Base-by-base conservation (phyloP, 2,888 invertebrate species). In the Amiota mariae region DNA sequence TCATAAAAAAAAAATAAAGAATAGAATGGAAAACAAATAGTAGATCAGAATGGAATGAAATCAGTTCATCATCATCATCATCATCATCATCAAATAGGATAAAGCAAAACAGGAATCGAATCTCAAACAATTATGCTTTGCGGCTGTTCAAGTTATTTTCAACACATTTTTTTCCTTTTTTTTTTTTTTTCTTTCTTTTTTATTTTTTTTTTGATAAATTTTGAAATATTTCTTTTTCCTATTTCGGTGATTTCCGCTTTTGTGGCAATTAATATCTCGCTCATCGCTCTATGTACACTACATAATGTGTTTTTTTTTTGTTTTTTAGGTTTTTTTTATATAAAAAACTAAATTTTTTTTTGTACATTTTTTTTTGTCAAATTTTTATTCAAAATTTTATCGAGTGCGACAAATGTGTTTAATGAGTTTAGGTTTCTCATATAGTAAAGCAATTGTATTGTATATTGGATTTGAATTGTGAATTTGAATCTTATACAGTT, bases 211-310 rank as follows among this genome's bases (percentile, higher is more conserved):
- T 13, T 2, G 13, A 8, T 15, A 2, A 15, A 15, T 13, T 57
- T 57, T 57, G 36, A 36, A 36, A 36, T 36, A 36, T 36, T 36
- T 36, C 36, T 36, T 36, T 36, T 36, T 36, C 36, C 36, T 36
- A 36, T 36, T 51, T 51, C 51, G n/a, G n/a, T n/a, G 13, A 57
- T 57, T 57, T 57, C 57, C 57, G 15, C 12, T 57, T 57, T 57
- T 57, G 57, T 57, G 15, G 57, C 57, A 57, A 57, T 57, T 57
- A 15, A 57, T 57, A 18, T 57, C 36, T 36, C 36, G 36, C 24
- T 2, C 3, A 3, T 3, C 3, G 24, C 24, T 24, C 24, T 24
- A 24, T 24, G 24, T 36, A 36, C 36, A 36, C 6, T 36, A 36
- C n/a, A n/a, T n/a, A 24, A 24, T 57, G 2, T n/a, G 2, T 15